Percentiles rank a stretch among this genome's conserved stretches.
Conservation (phyloP, 2,888 invertebrate genomes). For the Prosopocoilus inquinatus region DNA sequence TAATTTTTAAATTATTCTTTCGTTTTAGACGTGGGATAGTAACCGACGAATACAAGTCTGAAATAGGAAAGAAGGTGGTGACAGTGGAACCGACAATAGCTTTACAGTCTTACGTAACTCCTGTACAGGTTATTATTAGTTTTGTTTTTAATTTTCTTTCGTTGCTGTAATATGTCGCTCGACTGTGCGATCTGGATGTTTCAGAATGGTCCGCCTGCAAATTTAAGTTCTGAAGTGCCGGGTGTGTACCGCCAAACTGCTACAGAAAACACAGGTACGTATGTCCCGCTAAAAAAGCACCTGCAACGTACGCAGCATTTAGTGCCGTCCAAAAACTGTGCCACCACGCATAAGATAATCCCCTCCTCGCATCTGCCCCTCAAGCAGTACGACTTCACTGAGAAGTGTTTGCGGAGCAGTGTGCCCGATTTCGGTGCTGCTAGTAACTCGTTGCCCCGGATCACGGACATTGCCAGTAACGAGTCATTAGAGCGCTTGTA, state of each 20-base stretch:
- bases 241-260: constrained; percentile 49
- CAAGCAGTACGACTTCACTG: constrained; percentile 14
- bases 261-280: constrained; percentile 50
- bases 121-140: constrained; percentile 47
- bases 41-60: constrained; percentile 66
- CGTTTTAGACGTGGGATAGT: constrained; percentile 64
- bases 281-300: constrained; percentile 46
- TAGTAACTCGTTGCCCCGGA: too few species aligned
- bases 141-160: constrained; percentile 3
- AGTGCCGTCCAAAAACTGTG: constrained; percentile 47
- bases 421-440: too few species aligned
- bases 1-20: constrained; percentile 10
- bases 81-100: constrained; percentile 54
- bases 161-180: constrained; percentile 5
- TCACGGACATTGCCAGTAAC: too few species aligned
- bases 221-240: constrained; percentile 20
- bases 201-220: constrained; percentile 42
- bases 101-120: constrained; percentile 57
- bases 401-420: neutral
- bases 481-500: constrained; percentile 2
- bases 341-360: constrained; percentile 43
- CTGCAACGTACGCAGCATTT: constrained; percentile 43
- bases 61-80: constrained; percentile 51
- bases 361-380: constrained; percentile 32
- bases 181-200: constrained; percentile 19